Evolutionary conservation across 2,797 vertebrate species (phyloP).

Genomic region (Coccyzus lansbergi): DNA sequence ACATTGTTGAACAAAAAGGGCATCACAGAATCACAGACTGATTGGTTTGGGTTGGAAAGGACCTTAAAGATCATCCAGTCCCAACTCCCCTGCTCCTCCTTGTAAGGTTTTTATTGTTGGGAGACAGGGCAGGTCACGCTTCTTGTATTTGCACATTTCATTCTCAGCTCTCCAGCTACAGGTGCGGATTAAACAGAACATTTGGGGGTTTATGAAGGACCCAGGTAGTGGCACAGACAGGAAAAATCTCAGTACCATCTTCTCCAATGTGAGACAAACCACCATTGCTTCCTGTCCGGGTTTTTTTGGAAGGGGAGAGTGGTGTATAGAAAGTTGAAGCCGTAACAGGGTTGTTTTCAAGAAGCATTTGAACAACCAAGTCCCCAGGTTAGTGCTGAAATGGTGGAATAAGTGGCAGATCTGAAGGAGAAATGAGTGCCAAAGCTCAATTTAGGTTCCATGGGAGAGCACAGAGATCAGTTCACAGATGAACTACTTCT

Average conservation of each 20-base stretch:
- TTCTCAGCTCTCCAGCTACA: not conserved
- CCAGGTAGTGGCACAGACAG: accelerated
- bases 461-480: not conserved
- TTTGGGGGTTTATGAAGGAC: not conserved
- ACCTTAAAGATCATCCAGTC: too few species aligned
- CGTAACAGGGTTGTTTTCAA: not conserved
- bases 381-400: not conserved
- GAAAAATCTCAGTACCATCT: not conserved
- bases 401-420: not conserved
- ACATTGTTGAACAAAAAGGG: not conserved
- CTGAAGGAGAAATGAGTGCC: not conserved
- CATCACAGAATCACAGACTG: not conserved
- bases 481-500: not conserved
- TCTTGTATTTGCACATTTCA: not conserved
- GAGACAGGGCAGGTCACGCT: accelerated
- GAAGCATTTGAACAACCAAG: not conserved
- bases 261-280: not conserved
- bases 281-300: not conserved
- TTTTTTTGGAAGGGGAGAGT: not conserved
- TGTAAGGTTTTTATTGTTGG: too few species aligned
- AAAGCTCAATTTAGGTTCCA: not conserved
- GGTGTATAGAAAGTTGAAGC: not conserved
- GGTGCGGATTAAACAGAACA: not conserved
- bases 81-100: not conserved
- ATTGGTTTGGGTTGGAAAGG: too few species aligned